Evolutionary conservation across 2,888 invertebrate species (phyloP), one percentile per base, ranked within the genome.

Genomic region (Plutella xylostella): DNA sequence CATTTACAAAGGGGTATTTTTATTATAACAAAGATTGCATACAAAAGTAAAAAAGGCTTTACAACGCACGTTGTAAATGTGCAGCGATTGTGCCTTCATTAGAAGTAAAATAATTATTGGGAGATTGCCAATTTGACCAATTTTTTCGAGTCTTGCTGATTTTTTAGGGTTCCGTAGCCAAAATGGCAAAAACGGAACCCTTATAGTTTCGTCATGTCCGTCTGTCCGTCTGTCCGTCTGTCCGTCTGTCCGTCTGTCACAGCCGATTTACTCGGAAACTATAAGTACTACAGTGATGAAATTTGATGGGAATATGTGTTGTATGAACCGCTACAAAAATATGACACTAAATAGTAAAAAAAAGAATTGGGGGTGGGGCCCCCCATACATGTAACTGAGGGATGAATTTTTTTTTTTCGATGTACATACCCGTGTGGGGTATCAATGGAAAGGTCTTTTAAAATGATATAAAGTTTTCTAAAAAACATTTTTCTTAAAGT

Each of bases 11-110:
- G 6, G 22, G 9, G 9, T 12, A 3, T n/a, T 6, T 39, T 39
- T 39, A 17, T 25, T 17, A 17, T 39, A 15, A 39, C 22, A 28
- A 39, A 25, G 39, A 19, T 14, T 11, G 3, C 11, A 25, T 39
- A 44, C 43, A 63, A 60, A 64, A 62, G 62, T 60, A 57, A 61
- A 63, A 67, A 69, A 65, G 54, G 55, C 42, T 65, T 67, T 68
- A 68, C 53, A 54, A 42, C 48, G 43, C 47, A 49, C 51, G 51
- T 53, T 56, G 55, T 71, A 68, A 72, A 72, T 59, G 56, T 53
- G 51, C 54, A 48, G 46, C 55, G 59, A 63, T 66, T 67, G 66
- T 63, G 58, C 61, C 61, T 64, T 72, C 67, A 75, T 72, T 73
- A 72, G 66, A 48, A 47, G 55, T 53, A 55, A 56, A 58, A 51